A percentile compares a stretch with the other conserved stretches of the same genome.
These are phyloP conservation scores for Parotia lawesii DNA, from an alignment of 2,113 vertebrate species.

Conservation along the genomic window DNA sequence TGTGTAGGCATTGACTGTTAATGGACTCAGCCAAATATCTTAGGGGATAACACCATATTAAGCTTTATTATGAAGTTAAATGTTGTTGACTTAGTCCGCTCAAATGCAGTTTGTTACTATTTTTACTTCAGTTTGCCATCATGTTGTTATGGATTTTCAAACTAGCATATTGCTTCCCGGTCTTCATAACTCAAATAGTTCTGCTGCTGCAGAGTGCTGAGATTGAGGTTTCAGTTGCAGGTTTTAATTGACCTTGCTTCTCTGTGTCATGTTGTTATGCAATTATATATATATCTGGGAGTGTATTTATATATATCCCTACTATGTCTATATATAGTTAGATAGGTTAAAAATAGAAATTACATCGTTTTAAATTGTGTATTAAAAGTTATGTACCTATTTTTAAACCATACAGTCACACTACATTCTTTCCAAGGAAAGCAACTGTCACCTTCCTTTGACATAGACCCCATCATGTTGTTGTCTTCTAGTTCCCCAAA, in stretches of 20 bases:
- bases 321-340: slow-evolving; percentile 1
- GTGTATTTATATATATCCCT: not conserved
- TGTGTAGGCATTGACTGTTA: not conserved
- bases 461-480: not conserved
- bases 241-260: slow-evolving; percentile 32
- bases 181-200: slow-evolving; percentile 16
- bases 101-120: not conserved
- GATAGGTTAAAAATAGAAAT: slow-evolving; percentile 32
- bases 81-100: not conserved
- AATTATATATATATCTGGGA: not conserved
- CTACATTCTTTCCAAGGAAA: slow-evolving; percentile 38
- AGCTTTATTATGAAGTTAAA: not conserved
- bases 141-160: not conserved
- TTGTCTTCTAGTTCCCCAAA: not conserved
- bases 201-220: not conserved
- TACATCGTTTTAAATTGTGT: not conserved
- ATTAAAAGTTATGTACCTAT: slow-evolving; percentile 21
- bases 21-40: not conserved
- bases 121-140: slow-evolving; percentile 4
- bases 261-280: slow-evolving; percentile 19
- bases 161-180: not conserved
- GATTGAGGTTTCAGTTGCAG: slow-evolving; percentile 22
- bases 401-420: slow-evolving; percentile 38
- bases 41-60: not conserved
- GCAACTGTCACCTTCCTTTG: slow-evolving; percentile 5